Base-by-base conservation (phyloP, 2,113 vertebrate genomes). In the Egretta garzetta region DNA sequence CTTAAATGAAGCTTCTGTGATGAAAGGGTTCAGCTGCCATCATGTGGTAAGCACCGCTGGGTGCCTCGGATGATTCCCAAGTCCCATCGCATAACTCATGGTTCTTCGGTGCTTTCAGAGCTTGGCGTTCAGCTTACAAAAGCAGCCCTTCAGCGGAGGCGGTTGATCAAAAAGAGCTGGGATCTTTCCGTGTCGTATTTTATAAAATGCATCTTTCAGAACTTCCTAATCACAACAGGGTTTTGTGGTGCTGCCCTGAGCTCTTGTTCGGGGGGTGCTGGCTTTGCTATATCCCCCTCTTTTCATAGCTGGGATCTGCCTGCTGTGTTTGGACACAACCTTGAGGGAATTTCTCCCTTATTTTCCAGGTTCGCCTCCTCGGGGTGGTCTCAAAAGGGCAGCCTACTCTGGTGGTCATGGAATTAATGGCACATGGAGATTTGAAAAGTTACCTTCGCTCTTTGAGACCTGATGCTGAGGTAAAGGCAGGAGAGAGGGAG, bases 1-100 rank as follows among this genome's bases (percentile, higher is more conserved):
- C 97, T 98, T 99, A 64, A 99, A 99, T 1, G 99, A 99, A 90
- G 99, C 99, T 20, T 99, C 99, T 0, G 99, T 99, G 90, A 99
- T 99, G 99, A 99, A 99, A 94, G 99, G 98, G 2, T 99, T 99
- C 98, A 99, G 96, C 98, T 99, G 99, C 97, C 99, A 99, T 95
- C 99, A 99, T 10, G 99, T 99, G 99, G 99, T 99, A 96, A 96
- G 98, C 9, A 4, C 22, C 56, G 2, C 83, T 4, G 79, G 45
- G 8, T 56, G 85, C 86, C 87, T 60, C 17, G 8, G 53, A 1
- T 13, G 41, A 21, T 24, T 0, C 32, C 43, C 84, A 11, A 18
- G 23, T 18, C 62, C 67, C 58, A 4, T 33, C 83, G 2, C 32
- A 0, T 6, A 33, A 39, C 74, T 56, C 9, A 9, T 1, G 12